Conservation (phyloP, 2,113 vertebrate genomes). For the Eidolon helvum region DNA sequence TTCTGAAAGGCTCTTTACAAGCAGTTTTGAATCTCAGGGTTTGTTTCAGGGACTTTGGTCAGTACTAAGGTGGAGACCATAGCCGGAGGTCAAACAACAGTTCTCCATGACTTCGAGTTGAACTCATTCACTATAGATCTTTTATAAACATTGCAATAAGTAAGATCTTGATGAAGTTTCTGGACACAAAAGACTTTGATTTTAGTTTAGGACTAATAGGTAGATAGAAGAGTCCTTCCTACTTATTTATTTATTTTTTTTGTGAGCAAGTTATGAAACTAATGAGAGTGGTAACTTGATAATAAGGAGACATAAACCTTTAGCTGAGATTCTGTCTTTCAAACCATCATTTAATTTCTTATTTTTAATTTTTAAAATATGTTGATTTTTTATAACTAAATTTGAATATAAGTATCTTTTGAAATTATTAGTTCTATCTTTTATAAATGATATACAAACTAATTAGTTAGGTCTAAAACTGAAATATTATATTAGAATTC, state of each 20-base stretch:
- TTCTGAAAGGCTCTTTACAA: neutral
- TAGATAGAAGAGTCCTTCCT: neutral
- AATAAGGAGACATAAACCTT: neutral
- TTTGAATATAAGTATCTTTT: neutral
- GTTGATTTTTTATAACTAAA: neutral
- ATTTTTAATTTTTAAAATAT: neutral
- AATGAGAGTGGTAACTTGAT: neutral
- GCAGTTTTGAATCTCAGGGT: neutral
- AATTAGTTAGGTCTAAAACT: neutral
- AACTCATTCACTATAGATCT: neutral
- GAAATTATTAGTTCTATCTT: neutral
- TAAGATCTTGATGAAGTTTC: neutral
- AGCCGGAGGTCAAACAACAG: neutral
- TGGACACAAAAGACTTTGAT: neutral
- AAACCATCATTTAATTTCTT: neutral
- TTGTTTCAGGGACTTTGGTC: neutral
- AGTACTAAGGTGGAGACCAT: neutral
- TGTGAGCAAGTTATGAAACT: neutral
- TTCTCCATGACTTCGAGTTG: neutral
- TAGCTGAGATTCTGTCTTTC: neutral
- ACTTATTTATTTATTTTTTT: neutral
- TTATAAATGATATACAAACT: neutral
- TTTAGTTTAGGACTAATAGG: neutral
- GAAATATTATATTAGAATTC: neutral
- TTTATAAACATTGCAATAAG: neutral